Evolutionary conservation across 2,888 invertebrate genomes (phyloP), one percentile per base, ranked within the genome.

Genomic region (Biston stratarius): DNA sequence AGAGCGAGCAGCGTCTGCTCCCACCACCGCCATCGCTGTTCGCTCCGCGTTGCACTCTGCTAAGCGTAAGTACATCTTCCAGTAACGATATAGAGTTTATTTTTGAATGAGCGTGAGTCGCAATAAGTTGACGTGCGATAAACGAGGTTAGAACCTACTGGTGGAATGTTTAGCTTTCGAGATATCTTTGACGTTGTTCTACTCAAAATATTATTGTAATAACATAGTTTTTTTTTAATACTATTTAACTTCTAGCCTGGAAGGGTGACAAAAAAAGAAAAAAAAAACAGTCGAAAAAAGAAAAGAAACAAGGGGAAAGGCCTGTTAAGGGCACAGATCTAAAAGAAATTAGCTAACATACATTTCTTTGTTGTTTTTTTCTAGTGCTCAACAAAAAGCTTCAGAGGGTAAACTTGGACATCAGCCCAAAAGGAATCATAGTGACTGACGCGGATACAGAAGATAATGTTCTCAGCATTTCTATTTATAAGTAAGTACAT

Each of bases 21-120:
- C 96, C 75, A 96, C 96, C 38, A 97, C 97, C 63, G 96, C 97
- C 5, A 96, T 97, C 64, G 97, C 98, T 44, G 97, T 98, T 57
- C 97, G 97, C 84, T 96, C 96, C 47, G 96, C 98, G 74, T 95
- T 98, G 70, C 95, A 96, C 73, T 91, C 94, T 6, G 94, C 95
- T 67, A 96, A 96, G 88, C 85, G 94, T 94, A 76, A 44, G n/a
- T n/a, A n/a, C 6, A 44, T 6, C 6, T 44, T n/a, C n/a, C 15
- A 9, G 24, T 48, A 24, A 24, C 15, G 5, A 2, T 10, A 48
- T 48, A 33, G 11, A 11, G 15, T 59, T 2, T 14, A 40, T 48
- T 48, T 15, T 51, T 34, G 5, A 34, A 34, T 9, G 24, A 15
- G 9, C 24, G 2, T 24, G 15, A 10, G 24, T 48, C 48, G 48